Evolutionary conservation across 2,113 vertebrate genomes (phyloP), one percentile per base, ranked within the genome.

Genomic region (Gavia stellata): DNA sequence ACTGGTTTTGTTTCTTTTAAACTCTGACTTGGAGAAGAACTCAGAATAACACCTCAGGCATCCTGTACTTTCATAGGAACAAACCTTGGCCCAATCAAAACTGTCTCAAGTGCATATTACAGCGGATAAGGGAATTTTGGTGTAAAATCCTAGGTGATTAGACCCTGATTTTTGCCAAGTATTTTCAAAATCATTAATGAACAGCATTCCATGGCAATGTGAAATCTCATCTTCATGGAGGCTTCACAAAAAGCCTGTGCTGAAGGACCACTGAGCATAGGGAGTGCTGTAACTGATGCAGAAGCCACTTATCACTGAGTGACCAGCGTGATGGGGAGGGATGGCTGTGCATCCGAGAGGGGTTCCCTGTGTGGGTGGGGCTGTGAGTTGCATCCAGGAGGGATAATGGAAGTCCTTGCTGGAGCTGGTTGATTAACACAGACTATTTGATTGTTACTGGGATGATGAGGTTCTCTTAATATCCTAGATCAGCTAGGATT

Each of bases 301-400:
- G 59, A 59, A 63, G 12, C 17, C 12, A 5, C 34, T 50, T 34
- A 10, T 14, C 26, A 5, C 44, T 4, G 17, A n/a, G 25, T 53
- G 25, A 19, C 21, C 31, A 38, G 11, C 3, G 6, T 0, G 0
- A 26, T 24, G 10, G 23, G 24, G 40, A 74, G 42, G 17, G 49
- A n/a, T n/a, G 25, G 21, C 25, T 75, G 52, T 61, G 34, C 10
- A 3, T 12, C 3, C 45, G 15, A 25, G 28, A 33, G 33, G 24
- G 20, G 12, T 8, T 75, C 26, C 38, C 38, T n/a, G 23, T 36
- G 65, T 16, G 2, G 2, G 8, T 42, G 56, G 47, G 29, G 19
- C 12, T 38, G 29, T 36, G 38, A 26, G 6, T 21, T 71, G 18
- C 20, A 42, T 59, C n/a, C 56, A 42, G 65, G 50, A 58, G 14